Evolutionary conservation across 2,113 vertebrate species (phyloP).

Genomic region (Anser brachyrhynchus): DNA sequence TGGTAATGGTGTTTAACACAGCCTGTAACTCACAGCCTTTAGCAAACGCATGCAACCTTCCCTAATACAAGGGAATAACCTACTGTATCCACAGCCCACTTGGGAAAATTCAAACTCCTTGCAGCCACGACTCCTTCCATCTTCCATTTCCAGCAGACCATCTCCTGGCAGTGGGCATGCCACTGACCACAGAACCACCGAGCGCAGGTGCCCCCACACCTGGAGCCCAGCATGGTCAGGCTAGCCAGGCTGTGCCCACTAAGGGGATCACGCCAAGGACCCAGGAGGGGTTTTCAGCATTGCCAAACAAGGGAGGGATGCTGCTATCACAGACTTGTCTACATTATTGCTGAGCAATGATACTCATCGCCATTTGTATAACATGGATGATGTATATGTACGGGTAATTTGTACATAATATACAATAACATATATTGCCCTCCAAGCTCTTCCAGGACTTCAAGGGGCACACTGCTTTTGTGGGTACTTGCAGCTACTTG

Average conservation of each 20-base stretch:
- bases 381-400: too few species aligned
- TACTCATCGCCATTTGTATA: background rate
- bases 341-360: background rate
- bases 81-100: background rate
- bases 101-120: background rate
- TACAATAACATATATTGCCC: background rate
- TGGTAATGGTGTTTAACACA: background rate
- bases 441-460: too few species aligned
- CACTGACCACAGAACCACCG: background rate
- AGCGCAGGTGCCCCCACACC: rapidly evolving
- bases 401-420: background rate
- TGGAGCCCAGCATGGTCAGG: background rate
- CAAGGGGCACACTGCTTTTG: background rate
- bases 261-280: too few species aligned
- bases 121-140: background rate
- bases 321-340: background rate
- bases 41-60: background rate
- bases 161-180: background rate
- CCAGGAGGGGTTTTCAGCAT: background rate
- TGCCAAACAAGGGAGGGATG: too few species aligned
- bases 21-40: background rate
- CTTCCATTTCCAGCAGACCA: background rate
- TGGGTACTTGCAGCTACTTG: background rate
- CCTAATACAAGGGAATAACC: background rate
- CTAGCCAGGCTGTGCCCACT: background rate